phyloP scores from a whole-genome alignment of 2,888 invertebrate genomes.

The Dysmachus trigonus region DNA sequence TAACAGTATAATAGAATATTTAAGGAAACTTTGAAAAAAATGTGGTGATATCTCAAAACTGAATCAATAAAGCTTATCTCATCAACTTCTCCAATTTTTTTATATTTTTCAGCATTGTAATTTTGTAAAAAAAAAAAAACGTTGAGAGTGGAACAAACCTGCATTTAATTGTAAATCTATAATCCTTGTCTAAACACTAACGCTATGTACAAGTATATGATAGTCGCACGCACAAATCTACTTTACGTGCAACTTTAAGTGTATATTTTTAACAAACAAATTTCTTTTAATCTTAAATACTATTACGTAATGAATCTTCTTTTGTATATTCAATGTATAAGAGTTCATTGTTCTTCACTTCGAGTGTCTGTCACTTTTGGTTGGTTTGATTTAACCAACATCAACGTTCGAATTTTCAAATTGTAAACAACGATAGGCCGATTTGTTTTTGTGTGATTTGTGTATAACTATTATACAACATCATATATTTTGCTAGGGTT shows the following conservation, averaged over 20 bases:
- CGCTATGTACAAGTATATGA: background rate
- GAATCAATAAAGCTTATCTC: background rate
- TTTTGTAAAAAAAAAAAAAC: background rate
- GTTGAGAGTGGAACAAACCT: background rate
- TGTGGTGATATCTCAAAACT: background rate
- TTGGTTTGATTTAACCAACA: background rate
- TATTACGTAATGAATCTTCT: background rate
- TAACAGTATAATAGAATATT: background rate
- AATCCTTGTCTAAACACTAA: background rate
- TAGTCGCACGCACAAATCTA: background rate
- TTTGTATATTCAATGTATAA: constrained; percentile 16
- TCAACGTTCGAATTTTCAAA: background rate
- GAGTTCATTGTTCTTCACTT: background rate
- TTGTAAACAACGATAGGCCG: constrained; percentile 26
- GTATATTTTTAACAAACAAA: constrained; percentile 30
- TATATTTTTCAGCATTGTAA: background rate
- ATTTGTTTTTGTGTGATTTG: background rate
- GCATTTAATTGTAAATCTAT: background rate
- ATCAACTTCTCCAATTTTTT: background rate
- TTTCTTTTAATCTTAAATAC: background rate
- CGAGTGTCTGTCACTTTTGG: background rate
- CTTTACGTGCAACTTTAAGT: background rate
- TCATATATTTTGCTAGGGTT: background rate
- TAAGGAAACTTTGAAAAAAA: background rate
- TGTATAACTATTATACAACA: background rate